Evolutionary conservation across 2,888 invertebrate species (phyloP), one percentile per base, ranked within the genome.

Genomic region (Dione juno): DNA sequence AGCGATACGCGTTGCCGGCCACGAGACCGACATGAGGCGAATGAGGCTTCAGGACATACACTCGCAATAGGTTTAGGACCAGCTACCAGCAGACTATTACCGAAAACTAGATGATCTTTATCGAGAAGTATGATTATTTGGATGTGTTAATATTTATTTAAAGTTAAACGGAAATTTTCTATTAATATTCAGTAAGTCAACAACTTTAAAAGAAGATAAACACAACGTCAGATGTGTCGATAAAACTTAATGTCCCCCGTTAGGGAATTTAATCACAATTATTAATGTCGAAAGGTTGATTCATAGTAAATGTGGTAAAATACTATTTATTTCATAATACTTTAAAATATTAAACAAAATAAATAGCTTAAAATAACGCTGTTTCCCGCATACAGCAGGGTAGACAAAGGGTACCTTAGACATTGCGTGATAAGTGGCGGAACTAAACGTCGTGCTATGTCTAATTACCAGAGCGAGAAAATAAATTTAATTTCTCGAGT

Each of bases 201-300:
- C 3, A 54, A 35, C 8, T 54, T 9, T 6, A 37, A 2, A 11
- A 57, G 54, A 5, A 40, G 40, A 57, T 57, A 57, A 40, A 57
- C 37, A 37, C 40, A 11, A 40, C 57, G 19, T 57, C n/a, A 16
- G 37, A 40, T 57, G 16, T 40, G 16, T 40, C 10, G 57, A 57
- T 57, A 57, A 40, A 40, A 40, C 16, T 19, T 40, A 57, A 57
- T 57, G 57, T 7, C 37, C 35, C 10, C 37, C 57, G 37, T 57
- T 57, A 40, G 57, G 40, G 37, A 10, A 19, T 40, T 16, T 57
- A 57, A 57, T 57, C 57, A 57, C 16, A 57, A 40, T 57, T 57
- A 57, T 40, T 57, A 57, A 57, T 40, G 57, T 57, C 57, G 37
- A 40, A 57, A 57, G 57, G 57, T 57, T 40, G 57, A 37, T 40